Evolutionary conservation across 2,797 vertebrate species (phyloP).

Genomic region (Paguma larvata): DNA sequence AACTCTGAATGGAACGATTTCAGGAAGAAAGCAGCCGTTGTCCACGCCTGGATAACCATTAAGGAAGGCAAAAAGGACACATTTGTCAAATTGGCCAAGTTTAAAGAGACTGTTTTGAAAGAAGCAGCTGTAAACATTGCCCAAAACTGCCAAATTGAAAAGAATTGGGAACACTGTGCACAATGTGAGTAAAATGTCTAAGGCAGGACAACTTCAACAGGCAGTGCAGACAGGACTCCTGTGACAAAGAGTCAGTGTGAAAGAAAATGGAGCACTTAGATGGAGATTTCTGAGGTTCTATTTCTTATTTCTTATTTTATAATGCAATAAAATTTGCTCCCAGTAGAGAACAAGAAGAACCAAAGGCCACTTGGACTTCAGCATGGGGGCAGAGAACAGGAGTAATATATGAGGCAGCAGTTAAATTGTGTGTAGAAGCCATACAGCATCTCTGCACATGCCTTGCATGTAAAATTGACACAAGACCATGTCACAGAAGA

Average conservation of each 20-base stretch:
- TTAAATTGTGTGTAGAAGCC: neutral
- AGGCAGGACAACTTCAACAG: neutral
- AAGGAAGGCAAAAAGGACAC: conserved; percentile 6
- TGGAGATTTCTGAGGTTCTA: too few relatives aligned
- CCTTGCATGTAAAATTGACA: neutral
- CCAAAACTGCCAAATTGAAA: conserved; percentile 31
- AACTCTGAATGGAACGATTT: conserved; percentile 42
- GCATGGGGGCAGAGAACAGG: accelerated
- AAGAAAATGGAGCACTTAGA: neutral
- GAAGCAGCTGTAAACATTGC: neutral
- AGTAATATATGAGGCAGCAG: neutral
- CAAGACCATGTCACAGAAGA: neutral
- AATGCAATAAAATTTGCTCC: neutral
- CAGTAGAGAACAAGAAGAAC: neutral
- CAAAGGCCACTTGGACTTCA: neutral
- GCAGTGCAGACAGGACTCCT: neutral
- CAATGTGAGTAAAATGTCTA: neutral
- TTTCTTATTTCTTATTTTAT: neutral
- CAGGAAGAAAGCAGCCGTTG: conserved; percentile 23
- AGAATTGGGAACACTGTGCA: neutral
- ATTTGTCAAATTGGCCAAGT: conserved; percentile 35
- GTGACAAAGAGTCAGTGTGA: neutral
- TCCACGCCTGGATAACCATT: neutral
- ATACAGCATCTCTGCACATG: neutral
- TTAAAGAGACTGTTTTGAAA: conserved; percentile 43